These are phyloP conservation scores for Phlogophora meticulosa DNA, from an alignment of 2,888 invertebrate genomes.

Conservation along the genomic window DNA sequence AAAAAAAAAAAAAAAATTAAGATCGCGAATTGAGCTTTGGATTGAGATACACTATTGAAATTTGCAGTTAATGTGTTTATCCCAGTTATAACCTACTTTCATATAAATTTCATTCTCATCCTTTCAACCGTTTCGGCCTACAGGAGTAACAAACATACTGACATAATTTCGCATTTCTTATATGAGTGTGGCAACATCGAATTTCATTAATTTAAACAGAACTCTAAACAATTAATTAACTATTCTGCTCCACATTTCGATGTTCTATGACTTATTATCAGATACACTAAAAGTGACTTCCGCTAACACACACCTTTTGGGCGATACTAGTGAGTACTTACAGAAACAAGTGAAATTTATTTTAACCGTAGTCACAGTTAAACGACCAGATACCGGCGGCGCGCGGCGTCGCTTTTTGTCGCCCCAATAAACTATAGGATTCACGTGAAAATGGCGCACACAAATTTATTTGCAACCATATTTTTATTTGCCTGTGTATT, in stretches of 20 bases:
- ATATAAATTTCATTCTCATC: too few species aligned
- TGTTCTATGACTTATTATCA: constrained; percentile 21
- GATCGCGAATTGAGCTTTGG: too few species aligned
- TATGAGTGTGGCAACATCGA: too few species aligned
- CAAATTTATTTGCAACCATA: constrained; percentile 57
- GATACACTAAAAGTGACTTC: constrained; percentile 15
- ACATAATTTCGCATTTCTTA: too few species aligned
- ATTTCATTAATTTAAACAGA: constrained; percentile 1
- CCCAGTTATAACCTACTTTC: too few species aligned
- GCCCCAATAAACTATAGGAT: constrained; percentile 62
- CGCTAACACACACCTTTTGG: constrained; percentile 14
- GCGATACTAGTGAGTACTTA: constrained; percentile 13
- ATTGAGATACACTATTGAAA: too few species aligned
- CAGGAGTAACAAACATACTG: too few species aligned
- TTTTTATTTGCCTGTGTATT: constrained; percentile 58
- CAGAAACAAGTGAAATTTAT: constrained; percentile 57
- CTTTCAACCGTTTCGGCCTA: too few species aligned
- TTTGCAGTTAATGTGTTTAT: too few species aligned
- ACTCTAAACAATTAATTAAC: constrained; percentile 20
- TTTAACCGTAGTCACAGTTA: constrained; percentile 56
- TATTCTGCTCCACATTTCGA: constrained; percentile 14
- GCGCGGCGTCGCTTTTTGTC: constrained; percentile 56
- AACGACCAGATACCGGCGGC: constrained; percentile 53
- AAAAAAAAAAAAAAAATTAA: too few species aligned
- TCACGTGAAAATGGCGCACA: constrained; percentile 62